phyloP scores from a whole-genome alignment of 2,113 vertebrate species.

The Campylomormyrus numenius region DNA sequence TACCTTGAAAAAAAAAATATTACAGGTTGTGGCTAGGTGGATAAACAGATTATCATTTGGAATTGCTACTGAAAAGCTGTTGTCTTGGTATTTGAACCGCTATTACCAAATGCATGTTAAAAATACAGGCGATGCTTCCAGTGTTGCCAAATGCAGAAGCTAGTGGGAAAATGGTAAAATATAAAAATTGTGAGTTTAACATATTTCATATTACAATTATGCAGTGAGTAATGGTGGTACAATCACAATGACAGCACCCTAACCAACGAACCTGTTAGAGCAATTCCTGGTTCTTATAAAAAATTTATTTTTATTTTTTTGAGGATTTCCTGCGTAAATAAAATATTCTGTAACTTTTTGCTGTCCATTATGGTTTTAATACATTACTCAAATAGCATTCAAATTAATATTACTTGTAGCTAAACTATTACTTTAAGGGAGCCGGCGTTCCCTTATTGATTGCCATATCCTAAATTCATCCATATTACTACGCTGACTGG shows the following conservation, averaged over 20 bases:
- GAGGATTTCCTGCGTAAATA: neutral
- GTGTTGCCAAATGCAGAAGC: neutral
- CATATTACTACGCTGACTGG: neutral
- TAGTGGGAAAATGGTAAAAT: neutral
- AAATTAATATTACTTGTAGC: neutral
- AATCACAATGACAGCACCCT: neutral
- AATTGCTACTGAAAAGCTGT: neutral
- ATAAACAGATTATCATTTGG: neutral
- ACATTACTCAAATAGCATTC: neutral
- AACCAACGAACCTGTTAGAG: neutral
- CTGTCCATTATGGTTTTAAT: neutral
- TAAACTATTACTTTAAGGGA: neutral
- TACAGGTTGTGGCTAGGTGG: neutral
- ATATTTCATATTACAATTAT: neutral
- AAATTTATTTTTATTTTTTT: neutral
- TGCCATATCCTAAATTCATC: neutral
- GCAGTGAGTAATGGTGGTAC: neutral
- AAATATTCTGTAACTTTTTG: neutral
- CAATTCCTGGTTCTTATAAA: neutral
- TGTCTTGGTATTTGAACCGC: neutral
- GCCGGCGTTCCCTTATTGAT: neutral
- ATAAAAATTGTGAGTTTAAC: neutral
- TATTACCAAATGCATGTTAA: neutral
- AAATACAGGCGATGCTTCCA: neutral
- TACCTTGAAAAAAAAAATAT: neutral